These are phyloP conservation scores for Epizoanthus ramosus DNA, from an alignment of 92 coral and sea anemone genomes.

Conservation along the genomic window DNA sequence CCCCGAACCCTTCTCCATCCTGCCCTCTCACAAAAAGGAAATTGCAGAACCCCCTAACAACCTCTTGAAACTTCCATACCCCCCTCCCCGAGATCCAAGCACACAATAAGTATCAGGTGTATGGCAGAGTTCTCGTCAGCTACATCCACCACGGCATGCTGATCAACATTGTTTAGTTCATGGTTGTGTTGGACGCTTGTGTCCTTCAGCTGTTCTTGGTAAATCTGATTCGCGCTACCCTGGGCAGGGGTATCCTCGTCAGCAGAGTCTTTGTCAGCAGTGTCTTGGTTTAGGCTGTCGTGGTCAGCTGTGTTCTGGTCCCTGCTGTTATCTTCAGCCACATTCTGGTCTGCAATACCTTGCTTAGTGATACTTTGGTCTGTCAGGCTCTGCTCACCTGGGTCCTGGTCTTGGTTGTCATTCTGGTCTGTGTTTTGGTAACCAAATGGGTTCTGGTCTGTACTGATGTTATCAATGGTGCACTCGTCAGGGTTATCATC, in stretches of 20 bases:
- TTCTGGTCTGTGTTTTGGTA: not conserved
- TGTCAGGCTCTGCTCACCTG: not conserved
- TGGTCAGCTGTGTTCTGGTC: not conserved
- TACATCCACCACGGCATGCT: not conserved
- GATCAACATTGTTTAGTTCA: slow-evolving; percentile 1
- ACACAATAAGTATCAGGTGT: slow-evolving; percentile 24
- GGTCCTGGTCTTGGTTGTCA: not conserved
- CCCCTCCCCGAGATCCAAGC: not conserved
- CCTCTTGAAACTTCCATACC: too few species aligned
- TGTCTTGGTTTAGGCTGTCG: not conserved
- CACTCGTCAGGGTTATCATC: not conserved
- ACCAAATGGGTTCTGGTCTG: not conserved
- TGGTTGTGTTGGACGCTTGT: not conserved
- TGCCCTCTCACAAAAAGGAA: too few species aligned
- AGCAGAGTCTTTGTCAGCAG: not conserved
- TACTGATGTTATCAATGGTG: not conserved
- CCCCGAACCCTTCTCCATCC: too few species aligned
- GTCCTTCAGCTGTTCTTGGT: not conserved
- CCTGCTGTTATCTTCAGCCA: not conserved
- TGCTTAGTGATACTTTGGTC: not conserved
- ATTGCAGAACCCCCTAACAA: too few species aligned
- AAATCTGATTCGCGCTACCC: not conserved
- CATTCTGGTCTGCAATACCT: not conserved
- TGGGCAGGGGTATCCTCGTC: not conserved
- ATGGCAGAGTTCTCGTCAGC: not conserved